Evolutionary conservation across 2,113 vertebrate genomes (phyloP).

Genomic region (Tapirus terrestris): DNA sequence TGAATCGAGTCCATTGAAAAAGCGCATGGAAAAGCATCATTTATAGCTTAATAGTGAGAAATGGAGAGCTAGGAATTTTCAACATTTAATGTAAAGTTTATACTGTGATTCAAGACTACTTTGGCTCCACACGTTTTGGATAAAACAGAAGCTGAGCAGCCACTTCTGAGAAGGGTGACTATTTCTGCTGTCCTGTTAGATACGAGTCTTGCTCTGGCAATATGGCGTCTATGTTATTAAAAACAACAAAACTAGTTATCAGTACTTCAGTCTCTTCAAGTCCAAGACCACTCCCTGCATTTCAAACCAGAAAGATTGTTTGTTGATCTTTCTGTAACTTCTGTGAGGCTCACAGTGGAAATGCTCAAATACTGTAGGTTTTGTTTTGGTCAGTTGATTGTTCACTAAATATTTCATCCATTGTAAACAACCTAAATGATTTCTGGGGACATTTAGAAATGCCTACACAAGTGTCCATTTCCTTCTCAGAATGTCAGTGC

Average conservation of each 20-base stretch:
- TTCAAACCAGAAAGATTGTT: not conserved
- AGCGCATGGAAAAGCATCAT: not conserved
- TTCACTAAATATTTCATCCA: not conserved
- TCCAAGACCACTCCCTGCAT: not conserved
- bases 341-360: not conserved
- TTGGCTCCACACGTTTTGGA: not conserved
- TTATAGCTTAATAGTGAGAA: not conserved
- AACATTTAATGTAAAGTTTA: not conserved
- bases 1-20: not conserved
- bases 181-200: not conserved
- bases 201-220: not conserved
- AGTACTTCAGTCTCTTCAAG: not conserved
- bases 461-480: not conserved
- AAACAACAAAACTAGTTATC: not conserved
- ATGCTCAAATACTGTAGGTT: not conserved
- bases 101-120: not conserved
- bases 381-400: not conserved
- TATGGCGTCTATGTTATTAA: not conserved
- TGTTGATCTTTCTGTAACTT: not conserved
- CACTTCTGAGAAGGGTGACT: not conserved
- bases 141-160: not conserved
- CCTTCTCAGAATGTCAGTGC: conserved; percentile 69
- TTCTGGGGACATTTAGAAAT: not conserved
- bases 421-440: not conserved
- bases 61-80: conserved; percentile 1